phyloP scores from a whole-genome alignment of 2,113 vertebrate species.

The Datnioides undecimradiatus region DNA sequence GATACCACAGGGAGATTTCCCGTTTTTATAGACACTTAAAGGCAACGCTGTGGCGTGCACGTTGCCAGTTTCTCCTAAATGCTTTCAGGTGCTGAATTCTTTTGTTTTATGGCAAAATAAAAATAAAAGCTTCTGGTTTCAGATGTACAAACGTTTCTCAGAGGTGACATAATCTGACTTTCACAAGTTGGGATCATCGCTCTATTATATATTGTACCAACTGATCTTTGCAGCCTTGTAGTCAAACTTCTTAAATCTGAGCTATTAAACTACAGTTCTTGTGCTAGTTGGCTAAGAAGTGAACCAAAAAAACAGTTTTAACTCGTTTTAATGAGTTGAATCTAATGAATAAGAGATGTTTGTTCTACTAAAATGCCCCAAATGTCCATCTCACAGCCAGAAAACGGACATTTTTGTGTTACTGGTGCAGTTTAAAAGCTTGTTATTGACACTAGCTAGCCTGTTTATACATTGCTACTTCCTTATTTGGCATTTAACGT shows the following conservation, averaged over 20 bases:
- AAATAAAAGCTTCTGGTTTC: background rate
- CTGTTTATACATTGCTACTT: too few relatives aligned
- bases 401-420: too few relatives aligned
- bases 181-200: too few relatives aligned
- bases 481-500: background rate
- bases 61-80: background rate
- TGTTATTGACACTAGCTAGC: background rate
- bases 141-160: conserved; percentile 6
- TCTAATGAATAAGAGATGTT: background rate
- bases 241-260: too few relatives aligned
- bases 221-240: too few relatives aligned
- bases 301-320: background rate
- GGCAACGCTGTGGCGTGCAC: background rate
- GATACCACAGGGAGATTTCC: too few relatives aligned
- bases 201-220: too few relatives aligned
- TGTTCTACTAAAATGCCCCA: too few relatives aligned
- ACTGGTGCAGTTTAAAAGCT: too few relatives aligned
- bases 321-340: background rate
- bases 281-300: too few relatives aligned
- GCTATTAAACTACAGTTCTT: too few relatives aligned
- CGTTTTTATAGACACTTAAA: background rate
- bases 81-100: background rate
- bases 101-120: background rate
- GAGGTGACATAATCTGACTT: conserved; percentile 28
- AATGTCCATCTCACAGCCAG: too few relatives aligned